Conservation (phyloP, 2,113 vertebrate species). For the Callithrix jacchus region DNA sequence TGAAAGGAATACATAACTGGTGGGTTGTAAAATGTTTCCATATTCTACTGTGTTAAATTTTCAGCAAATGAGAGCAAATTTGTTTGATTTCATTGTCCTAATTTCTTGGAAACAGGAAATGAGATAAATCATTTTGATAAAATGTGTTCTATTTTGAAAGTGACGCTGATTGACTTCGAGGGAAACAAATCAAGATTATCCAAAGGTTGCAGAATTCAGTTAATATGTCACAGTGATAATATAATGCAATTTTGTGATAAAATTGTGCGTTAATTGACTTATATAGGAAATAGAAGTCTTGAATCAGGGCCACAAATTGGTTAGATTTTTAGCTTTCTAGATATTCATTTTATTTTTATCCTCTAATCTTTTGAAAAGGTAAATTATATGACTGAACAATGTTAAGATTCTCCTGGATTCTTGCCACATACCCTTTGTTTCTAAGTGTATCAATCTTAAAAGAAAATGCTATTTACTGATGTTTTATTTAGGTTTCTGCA, state of each 20-base stretch:
- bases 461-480: background rate
- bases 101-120: background rate
- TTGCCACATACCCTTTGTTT: background rate
- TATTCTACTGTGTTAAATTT: background rate
- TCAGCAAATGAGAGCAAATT: background rate
- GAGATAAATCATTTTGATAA: background rate
- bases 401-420: background rate
- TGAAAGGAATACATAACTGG: background rate
- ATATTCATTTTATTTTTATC: background rate
- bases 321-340: background rate
- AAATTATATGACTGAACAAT: background rate
- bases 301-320: background rate
- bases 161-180: background rate
- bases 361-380: background rate
- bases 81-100: background rate
- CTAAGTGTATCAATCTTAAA: background rate
- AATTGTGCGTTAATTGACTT: background rate
- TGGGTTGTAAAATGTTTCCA: background rate
- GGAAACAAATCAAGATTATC: background rate
- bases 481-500: background rate
- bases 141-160: background rate
- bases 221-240: background rate
- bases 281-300: background rate
- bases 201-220: background rate
- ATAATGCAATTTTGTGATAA: background rate